Base-by-base conservation (phyloP, 2,797 vertebrate genomes). In the Sebastes matsubarae region DNA sequence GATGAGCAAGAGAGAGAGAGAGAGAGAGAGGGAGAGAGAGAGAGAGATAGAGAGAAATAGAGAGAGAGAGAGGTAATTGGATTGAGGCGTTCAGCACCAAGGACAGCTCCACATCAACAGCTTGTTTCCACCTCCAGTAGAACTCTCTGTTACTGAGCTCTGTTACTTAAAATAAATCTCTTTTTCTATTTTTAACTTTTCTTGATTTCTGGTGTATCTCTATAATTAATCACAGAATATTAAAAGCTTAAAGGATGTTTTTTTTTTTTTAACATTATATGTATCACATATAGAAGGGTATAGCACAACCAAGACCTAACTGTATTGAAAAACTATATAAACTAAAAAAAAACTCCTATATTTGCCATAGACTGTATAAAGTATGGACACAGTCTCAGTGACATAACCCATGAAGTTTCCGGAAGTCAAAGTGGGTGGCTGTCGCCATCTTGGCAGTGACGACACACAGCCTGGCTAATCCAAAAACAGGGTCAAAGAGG, bases 21-120 rank as follows among this genome's bases (percentile, higher is more conserved):
- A n/a, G 74, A 73, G 50, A 8, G 24, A 50, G 29, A 16, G 76
- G 6, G 60, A 14, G 46, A 30, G 63, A n/a, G 79, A 59, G 77
- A 55, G 59, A 34, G 61, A 24, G 63, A 50, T 18, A 9, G 58
- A 36, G 60, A 20, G 34, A 14, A 50, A 63, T 24, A 27, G 78
- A 9, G 71, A 50, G 72, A 25, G n/a, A 25, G 66, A 14, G 72
- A 4, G 72, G 46, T 85, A 94, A 91, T 90, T 87, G 95, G 95
- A 95, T 95, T 95, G 90, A 85, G 89, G 75, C 82, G 81, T 93
- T 93, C 94, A 95, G 95, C 89, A 95, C 94, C 89, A 92, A 93
- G 94, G 95, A 95, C 93, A 94, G 94, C 90, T 93, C 90, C 90
- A 86, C 84, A 88, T 87, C 88, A 88, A 82, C 83, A 42, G 80